phyloP scores from a whole-genome alignment of 2,888 invertebrate species.

The Drosophila ezoana region DNA sequence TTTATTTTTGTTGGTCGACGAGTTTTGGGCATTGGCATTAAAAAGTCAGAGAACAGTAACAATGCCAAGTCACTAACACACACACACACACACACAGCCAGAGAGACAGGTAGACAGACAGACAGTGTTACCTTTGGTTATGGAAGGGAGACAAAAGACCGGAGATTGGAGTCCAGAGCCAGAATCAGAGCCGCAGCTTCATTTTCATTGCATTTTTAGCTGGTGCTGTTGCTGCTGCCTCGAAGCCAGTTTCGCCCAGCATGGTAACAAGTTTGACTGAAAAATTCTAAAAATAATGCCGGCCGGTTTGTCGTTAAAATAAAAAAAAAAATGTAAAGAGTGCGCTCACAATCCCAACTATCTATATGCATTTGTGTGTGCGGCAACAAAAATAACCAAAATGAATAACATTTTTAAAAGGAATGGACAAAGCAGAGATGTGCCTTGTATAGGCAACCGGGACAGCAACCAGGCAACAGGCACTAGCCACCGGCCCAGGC shows the following conservation, averaged over 20 bases:
- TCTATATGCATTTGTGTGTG: conserved; percentile 40
- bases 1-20: conserved; percentile 46
- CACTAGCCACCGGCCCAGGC: conserved; percentile 26
- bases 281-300: conserved; percentile 83
- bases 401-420: conserved; percentile 66
- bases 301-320: conserved; percentile 79
- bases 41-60: conserved; percentile 75
- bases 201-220: conserved; percentile 75
- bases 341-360: conserved; percentile 55
- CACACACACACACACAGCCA: conserved; percentile 21
- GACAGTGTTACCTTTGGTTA: conserved; percentile 48
- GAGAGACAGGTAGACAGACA: conserved; percentile 28
- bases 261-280: conserved; percentile 83
- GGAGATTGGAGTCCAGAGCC: conserved; percentile 36
- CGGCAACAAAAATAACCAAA: conserved; percentile 69
- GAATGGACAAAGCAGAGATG: conserved; percentile 61
- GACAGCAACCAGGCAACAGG: conserved; percentile 27
- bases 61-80: conserved; percentile 65
- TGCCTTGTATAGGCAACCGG: conserved; percentile 39
- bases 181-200: conserved; percentile 50
- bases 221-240: conserved; percentile 51
- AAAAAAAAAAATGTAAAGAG: conserved; percentile 49
- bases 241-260: conserved; percentile 77
- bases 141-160: conserved; percentile 58
- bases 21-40: conserved; percentile 77